Evolutionary conservation across 2,797 vertebrate genomes (phyloP).

Genomic region (Aldrovandia affinis): DNA sequence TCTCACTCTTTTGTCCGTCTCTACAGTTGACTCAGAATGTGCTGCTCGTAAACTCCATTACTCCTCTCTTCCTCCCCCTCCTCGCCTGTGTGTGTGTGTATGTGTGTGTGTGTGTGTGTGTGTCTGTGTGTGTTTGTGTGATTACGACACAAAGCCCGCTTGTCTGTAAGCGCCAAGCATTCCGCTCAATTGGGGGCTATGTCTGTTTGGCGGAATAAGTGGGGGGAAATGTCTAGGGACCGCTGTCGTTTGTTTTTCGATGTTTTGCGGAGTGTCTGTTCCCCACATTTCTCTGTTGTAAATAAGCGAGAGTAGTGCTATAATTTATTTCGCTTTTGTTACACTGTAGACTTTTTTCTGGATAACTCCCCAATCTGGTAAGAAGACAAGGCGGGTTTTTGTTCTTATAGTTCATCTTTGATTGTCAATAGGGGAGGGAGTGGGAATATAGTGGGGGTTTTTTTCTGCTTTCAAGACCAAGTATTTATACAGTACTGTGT

Average conservation of each 20-base stretch:
- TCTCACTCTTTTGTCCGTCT: not conserved
- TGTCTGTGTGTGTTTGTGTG: not conserved
- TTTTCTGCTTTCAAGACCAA: not conserved
- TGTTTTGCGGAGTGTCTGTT: not conserved
- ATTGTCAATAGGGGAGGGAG: not conserved
- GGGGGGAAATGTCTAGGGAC: no score
- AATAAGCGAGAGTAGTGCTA: no score
- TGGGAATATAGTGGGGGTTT: not conserved
- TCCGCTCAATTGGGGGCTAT: not conserved
- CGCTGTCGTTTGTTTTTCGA: not conserved
- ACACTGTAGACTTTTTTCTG: not conserved
- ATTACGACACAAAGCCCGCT: not conserved
- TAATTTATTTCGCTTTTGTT: not conserved
- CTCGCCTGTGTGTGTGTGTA: not conserved
- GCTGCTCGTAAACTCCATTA: not conserved
- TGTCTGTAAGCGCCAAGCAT: not conserved
- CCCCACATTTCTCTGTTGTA: not conserved
- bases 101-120: not conserved
- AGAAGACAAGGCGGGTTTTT: not conserved
- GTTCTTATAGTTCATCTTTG: not conserved
- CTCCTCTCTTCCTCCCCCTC: not conserved
- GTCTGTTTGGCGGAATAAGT: not conserved
- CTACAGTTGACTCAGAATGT: not conserved
- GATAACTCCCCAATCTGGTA: not conserved
- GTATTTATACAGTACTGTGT: not conserved